Base-by-base conservation (phyloP, 2,113 vertebrate species). In the Otolemur garnettii region DNA sequence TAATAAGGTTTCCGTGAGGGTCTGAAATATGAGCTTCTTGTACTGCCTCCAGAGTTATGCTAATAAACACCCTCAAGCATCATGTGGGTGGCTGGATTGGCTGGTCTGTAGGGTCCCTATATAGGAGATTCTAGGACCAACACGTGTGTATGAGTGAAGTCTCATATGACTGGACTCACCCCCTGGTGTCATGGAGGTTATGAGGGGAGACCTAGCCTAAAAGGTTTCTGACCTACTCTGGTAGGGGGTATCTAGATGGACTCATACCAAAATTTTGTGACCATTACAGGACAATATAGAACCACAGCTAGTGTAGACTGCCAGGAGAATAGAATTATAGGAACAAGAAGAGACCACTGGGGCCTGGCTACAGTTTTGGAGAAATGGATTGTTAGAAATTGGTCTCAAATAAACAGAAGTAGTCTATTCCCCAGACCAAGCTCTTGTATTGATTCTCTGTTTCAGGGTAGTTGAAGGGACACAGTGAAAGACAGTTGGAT, bases 111-210 rank as follows among this genome's bases (percentile, higher is more conserved):
- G 11, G 38, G 53, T 13, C 57, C 28, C 79, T 15, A 4, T 5
- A 5, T 1, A 62, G 24, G 71, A 60, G 1, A 21, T 13, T 75
- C 30, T 69, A 17, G 55, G 30, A 11, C 59, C 11, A 53, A 26
- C 9, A 1, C 9, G 0, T 1, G 4, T 7, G 13, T 18, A 2
- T n/a, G 53, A 30, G 19, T 5, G 4, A 7, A 62, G 42, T 62
- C 14, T 8, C 38, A 9, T 1, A 0, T 1, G 12, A 33, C 50
- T 6, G 42, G 30, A 50, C 24, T 22, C 21, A 7, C 35, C 35
- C 38, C 87, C 42, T 7, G 1, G 50, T 11, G 5, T 10, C 60
- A 15, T 55, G 38, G 12, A 53, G 18, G 19, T 53, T 42, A 19
- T 38, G 4, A 35, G 8, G 35, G 59, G 19, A 57, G 85, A 50